These are phyloP conservation scores for Philereme transversata DNA, from an alignment of 2,888 invertebrate species.

Conservation along the genomic window DNA sequence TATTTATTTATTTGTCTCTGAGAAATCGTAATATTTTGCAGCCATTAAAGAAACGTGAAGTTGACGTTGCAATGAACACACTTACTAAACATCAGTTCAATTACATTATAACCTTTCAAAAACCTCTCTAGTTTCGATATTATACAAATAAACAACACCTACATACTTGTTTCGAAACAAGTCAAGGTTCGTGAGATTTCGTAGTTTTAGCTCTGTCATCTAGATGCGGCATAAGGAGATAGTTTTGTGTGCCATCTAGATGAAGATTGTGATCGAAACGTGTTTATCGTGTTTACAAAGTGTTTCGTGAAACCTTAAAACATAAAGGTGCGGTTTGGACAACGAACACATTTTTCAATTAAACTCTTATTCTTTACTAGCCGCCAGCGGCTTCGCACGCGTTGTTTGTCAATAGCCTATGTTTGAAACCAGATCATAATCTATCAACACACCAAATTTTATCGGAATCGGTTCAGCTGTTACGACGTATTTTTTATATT, in stretches of 20 bases:
- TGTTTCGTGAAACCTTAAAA: slow-evolving; percentile 8
- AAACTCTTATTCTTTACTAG: too few species aligned
- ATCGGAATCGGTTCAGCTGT: too few species aligned
- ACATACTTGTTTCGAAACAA: slow-evolving; percentile 5
- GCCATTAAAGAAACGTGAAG: not conserved
- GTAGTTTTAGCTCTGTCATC: slow-evolving; percentile 30
- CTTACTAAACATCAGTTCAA: not conserved
- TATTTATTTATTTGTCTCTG: too few species aligned
- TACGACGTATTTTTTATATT: too few species aligned
- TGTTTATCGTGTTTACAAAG: slow-evolving; percentile 16
- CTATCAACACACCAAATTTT: too few species aligned
- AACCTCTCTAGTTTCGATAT: not conserved
- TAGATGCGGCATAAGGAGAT: slow-evolving; percentile 20
- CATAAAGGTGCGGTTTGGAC: not conserved
- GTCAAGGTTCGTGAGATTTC: slow-evolving; percentile 28
- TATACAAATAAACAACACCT: slow-evolving; percentile 16
- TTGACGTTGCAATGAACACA: not conserved
- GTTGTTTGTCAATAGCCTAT: too few species aligned
- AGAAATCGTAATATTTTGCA: too few species aligned
- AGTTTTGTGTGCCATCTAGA: slow-evolving; percentile 28
- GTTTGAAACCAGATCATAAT: too few species aligned
- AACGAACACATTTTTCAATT: not conserved
- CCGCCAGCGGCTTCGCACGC: too few species aligned
- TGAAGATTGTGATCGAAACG: slow-evolving; percentile 15
- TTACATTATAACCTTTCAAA: slow-evolving; percentile 2